Evolutionary conservation across 2,113 vertebrate species (phyloP), one percentile per base, ranked within the genome.

Genomic region (Dicaeum eximium): DNA sequence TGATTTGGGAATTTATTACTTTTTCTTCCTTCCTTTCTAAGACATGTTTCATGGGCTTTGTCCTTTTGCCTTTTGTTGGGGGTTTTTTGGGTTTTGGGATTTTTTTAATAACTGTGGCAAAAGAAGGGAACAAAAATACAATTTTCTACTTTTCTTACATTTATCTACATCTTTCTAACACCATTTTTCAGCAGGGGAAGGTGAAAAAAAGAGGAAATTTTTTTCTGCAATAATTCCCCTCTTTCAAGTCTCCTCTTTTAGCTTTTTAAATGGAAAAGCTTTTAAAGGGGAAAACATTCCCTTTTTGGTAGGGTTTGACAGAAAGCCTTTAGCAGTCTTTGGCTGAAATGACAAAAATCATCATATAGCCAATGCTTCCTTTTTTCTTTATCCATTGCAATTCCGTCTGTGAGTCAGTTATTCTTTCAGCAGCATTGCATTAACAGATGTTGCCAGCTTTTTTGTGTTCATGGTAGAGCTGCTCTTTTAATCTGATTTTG

Each of bases 391-490:
- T 72, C 60, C 13, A 28, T 33, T 80, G 24, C 27, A 57, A 14
- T 82, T 93, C 58, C 66, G 2, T 57, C 45, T 77, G 48, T 92
- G 85, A 91, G 74, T 79, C 92, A 85, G 54, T 45, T 51, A 75
- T 61, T 85, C 91, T 82, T 92, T 92, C 91, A 94, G 66, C 62
- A 81, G 25, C n/a, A 61, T 30, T 53, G 54, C 64, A 91, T 92
- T 87, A 75, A 44, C 37, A 95, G 74, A 61, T 57, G 35, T 57
- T 58, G n/a, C 77, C 64, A 74, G 16, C 6, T 65, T 91, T 85
- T 62, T 88, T 50, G 13, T 51, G 19, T 50, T 90, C 38, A 25
- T 48, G 17, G 38, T 44, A 77, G 73, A 69, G 54, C n/a, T 61
- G 8, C 30, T 70, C 38, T 67, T 79, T 79, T 82, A 53, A 54